Percentiles rank a stretch among this genome's conserved stretches.
These are phyloP conservation scores for Cavia aperea DNA, from an alignment of 2,113 vertebrate genomes.

Conservation along the genomic window DNA sequence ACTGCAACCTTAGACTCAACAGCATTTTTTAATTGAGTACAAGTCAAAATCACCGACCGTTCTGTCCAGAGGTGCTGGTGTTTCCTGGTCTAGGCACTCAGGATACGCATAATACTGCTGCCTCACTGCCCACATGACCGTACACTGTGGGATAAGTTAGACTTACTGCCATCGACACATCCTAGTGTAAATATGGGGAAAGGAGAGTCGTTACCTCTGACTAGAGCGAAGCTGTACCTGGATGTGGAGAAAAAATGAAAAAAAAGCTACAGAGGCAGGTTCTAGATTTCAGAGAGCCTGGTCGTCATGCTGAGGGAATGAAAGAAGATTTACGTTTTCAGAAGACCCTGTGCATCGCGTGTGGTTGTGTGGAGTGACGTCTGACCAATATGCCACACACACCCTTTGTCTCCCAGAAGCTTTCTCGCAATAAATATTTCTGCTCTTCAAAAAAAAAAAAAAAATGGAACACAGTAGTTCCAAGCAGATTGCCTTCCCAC, in stretches of 20 bases:
- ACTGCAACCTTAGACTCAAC: not conserved
- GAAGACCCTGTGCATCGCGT: not conserved
- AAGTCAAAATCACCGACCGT: not conserved
- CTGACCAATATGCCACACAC: not conserved
- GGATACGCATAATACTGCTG: not conserved
- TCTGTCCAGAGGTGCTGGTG: not conserved
- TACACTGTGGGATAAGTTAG: not conserved
- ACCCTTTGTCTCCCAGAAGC: not conserved
- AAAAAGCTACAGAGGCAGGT: not conserved
- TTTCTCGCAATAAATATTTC: too few relatives aligned
- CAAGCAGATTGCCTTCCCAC: not conserved
- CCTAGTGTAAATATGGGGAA: not conserved
- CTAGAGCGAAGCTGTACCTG: not conserved
- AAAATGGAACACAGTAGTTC: not conserved
- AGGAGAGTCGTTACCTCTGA: not conserved
- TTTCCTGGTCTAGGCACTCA: not conserved
- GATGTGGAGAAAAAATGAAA: not conserved
- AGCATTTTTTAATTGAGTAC: constrained; percentile 21
- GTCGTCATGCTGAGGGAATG: not conserved
- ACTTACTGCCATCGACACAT: not conserved
- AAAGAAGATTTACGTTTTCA: not conserved
- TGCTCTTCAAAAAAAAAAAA: too few relatives aligned
- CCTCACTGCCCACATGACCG: not conserved
- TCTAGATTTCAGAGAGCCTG: not conserved
- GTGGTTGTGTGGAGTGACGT: not conserved